Evolutionary conservation across 1,140 invertebrate species (phyloP).

Genomic region (Pachypsylla venusta): DNA sequence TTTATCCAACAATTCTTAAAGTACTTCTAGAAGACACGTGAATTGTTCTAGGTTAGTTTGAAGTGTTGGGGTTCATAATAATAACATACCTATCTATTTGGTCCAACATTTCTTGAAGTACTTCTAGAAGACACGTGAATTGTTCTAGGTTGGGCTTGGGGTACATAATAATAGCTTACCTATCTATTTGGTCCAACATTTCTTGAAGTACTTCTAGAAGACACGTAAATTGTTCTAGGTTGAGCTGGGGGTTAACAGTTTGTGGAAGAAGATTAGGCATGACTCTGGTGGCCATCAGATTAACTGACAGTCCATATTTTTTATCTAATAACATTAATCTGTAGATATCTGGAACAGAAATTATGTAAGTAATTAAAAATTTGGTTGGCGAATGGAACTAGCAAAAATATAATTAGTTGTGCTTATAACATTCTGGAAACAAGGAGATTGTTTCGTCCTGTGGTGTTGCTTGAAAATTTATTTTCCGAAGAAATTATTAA

Average conservation of each 20-base stretch:
- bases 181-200: constrained; percentile 83
- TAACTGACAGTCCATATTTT: constrained; percentile 79
- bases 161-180: constrained; percentile 76
- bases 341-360: constrained; percentile 64
- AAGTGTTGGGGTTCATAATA: constrained; percentile 84
- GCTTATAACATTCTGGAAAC: too few relatives aligned
- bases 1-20: constrained; percentile 82
- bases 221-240: constrained; percentile 74
- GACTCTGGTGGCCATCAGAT: constrained; percentile 82
- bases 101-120: constrained; percentile 85
- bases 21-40: constrained; percentile 63
- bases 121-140: constrained; percentile 70
- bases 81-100: constrained; percentile 74
- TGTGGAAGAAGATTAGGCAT: constrained; percentile 85
- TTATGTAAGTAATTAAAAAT: too few relatives aligned
- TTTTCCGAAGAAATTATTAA: too few relatives aligned
- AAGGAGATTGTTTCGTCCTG: too few relatives aligned
- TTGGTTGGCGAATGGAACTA: not conserved
- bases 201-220: constrained; percentile 82
- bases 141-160: constrained; percentile 78
- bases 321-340: constrained; percentile 80
- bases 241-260: constrained; percentile 77
- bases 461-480: too few relatives aligned
- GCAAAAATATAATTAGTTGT: too few relatives aligned
- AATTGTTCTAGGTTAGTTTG: constrained; percentile 82